These are phyloP conservation scores for Apeira syringaria DNA, from an alignment of 2,888 invertebrate species.

Conservation along the genomic window DNA sequence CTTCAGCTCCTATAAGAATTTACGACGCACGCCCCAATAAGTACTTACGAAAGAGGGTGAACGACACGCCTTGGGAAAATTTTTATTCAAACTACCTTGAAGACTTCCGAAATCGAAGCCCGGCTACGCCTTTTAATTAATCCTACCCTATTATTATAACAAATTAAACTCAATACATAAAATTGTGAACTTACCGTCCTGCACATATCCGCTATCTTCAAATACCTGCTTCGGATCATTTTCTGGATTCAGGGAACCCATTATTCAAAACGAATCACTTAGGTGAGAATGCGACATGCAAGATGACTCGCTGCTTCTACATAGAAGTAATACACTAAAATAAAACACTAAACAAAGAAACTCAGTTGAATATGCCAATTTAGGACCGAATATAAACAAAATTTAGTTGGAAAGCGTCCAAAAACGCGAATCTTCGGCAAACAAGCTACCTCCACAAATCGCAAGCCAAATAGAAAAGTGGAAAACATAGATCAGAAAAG, in stretches of 20 bases:
- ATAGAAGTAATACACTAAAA: conserved; percentile 31
- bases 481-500: no score
- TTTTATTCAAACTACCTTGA: no score
- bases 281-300: conserved; percentile 7
- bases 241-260: conserved; percentile 51
- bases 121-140: neutral
- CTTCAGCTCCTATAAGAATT: no score
- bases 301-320: conserved; percentile 30
- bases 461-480: no score
- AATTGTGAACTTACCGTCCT: conserved; percentile 48
- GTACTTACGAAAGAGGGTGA: no score
- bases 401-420: conserved; percentile 53
- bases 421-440: conserved; percentile 24
- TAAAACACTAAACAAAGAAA: conserved; percentile 51
- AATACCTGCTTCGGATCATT: conserved; percentile 45
- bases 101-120: no score
- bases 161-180: neutral
- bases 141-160: neutral
- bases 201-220: conserved; percentile 58
- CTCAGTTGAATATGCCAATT: conserved; percentile 39
- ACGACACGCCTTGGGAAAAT: no score
- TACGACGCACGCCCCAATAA: no score
- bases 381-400: conserved; percentile 45
- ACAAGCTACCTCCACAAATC: conserved; percentile 3
- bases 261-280: conserved; percentile 36